phyloP scores from a whole-genome alignment of 2,113 vertebrate species.

The Dasyornis broadbenti region DNA sequence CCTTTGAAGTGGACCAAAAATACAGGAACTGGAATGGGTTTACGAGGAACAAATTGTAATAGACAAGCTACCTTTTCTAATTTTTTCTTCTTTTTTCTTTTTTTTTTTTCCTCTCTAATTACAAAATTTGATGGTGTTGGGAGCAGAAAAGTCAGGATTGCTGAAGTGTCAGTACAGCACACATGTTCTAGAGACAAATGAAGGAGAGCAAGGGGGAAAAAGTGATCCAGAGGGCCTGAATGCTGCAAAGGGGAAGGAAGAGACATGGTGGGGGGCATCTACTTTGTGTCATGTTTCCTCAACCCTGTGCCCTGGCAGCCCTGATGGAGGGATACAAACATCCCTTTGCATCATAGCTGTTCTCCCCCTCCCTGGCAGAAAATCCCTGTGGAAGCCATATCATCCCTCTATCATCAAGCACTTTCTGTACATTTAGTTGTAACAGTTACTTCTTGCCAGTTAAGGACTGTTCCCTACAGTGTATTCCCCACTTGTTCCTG shows the following conservation, averaged over 20 bases:
- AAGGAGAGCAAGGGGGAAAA: accelerated
- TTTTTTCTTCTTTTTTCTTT: neutral
- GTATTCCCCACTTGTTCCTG: neutral
- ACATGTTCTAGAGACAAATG: neutral
- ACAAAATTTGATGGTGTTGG: neutral
- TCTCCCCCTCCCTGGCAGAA: neutral
- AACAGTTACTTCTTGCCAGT: neutral
- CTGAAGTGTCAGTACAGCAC: neutral
- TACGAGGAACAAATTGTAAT: neutral
- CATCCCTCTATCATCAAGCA: neutral
- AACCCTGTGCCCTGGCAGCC: neutral
- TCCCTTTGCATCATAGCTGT: neutral
- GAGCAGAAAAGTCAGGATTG: neutral
- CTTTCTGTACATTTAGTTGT: neutral
- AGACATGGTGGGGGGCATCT: neutral
- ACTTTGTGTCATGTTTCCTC: neutral
- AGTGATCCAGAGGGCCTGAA: neutral
- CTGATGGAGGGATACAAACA: neutral
- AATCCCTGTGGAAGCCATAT: neutral
- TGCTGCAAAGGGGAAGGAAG: neutral
- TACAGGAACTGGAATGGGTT: neutral
- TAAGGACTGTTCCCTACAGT: neutral
- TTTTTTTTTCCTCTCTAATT: neutral
- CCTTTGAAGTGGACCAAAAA: neutral
- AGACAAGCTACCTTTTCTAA: neutral